Evolutionary conservation across 2,888 invertebrate species (phyloP), one percentile per base, ranked within the genome.

Genomic region (Chrysotoxum bicinctum): DNA sequence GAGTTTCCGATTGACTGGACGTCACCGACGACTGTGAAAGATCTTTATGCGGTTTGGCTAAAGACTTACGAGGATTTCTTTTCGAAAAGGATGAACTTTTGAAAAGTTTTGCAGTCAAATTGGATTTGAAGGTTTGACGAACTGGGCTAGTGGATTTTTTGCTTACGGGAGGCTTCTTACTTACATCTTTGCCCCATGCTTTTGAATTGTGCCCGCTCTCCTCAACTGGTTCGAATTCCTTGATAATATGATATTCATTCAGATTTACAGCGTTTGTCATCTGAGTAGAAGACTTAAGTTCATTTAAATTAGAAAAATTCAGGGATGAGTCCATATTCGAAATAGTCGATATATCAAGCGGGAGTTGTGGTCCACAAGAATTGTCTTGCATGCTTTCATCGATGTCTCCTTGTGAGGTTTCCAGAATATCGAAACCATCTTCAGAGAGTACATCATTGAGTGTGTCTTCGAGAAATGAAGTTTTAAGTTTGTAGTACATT

Each of bases 401-500:
- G 14, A 68, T 23, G 21, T 89, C 90, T 0, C 87, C 86, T 64
- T 91, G 90, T 0, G 91, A 89, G 78, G 89, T 90, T 85, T 91
- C 91, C 19, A 91, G 70, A 35, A 92, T 87, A 89, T 91, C 91
- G 60, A 90, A 91, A 0, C 91, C 91, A 76, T 92, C 90, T 37
- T 91, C 91, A 21, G 88, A 79, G 19, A 91, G 93, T 26, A 94
- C 93, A 88, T 94, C 94, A 78, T 93, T 93, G 10, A 96, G 92
- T 6, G 95, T 95, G 88, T 95, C 94, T 89, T 97, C 96, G 58
- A 97, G 92, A 23, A 95, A 95, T 26, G 93, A 93, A 43, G 96
- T 96, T 92, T 97, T 97, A 8, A 97, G 90, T 88, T 95, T 94
- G 92, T 96, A 97, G 90, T 97, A 97, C 91, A 95, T 95, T 91